Base-by-base conservation (phyloP, 2,113 vertebrate species). In the Erythrocercus mccallii region DNA sequence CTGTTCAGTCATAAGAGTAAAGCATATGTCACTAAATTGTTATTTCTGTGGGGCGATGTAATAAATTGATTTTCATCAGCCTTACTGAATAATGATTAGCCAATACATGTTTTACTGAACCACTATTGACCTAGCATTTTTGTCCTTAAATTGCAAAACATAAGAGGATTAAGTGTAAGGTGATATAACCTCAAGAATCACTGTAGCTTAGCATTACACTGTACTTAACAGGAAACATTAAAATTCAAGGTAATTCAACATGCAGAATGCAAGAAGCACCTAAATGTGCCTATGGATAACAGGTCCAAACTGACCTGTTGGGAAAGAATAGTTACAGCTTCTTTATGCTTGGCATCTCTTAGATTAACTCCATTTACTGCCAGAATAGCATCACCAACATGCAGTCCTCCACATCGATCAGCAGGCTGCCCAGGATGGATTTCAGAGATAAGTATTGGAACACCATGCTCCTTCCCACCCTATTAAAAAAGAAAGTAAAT, bases 401-500 rank as follows among this genome's bases (percentile, higher is more conserved):
- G 99, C 9, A 99, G 97, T 19, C 99, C 99, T 76, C 99, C 98
- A 78, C 99, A 99, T 44, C 99, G 95, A 95, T 99, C 99, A 47
- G 99, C 99, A 30, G 99, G 99, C 42, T 99, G 99, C 28, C 98
- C 97, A 8, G 98, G 98, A 72, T 99, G 99, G 90, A 99, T 99
- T 98, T 99, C 99, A 37, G 99, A 99, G 88, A 99, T 99, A 60
- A 99, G 97, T 89, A 99, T 99, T 72, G 99, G 99, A 91, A 99
- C 99, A 6, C 99, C 99, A 16, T 99, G 99, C 85, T 99, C 99
- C 95, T 99, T 99, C 68, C 99, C 99, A 57, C 99, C 99, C 99
- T 99, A 96, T 47, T 11, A 3, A 65, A 88, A 53, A 20, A 74
- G n/a, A 28, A 50, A 12, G 10, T 4, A 57, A 12, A 42, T 31